A percentile compares a stretch with the other conserved stretches of the same genome.
Evolutionary conservation across 2,113 vertebrate genomes (phyloP).

Genomic region (Epinephelus lanceolatus): DNA sequence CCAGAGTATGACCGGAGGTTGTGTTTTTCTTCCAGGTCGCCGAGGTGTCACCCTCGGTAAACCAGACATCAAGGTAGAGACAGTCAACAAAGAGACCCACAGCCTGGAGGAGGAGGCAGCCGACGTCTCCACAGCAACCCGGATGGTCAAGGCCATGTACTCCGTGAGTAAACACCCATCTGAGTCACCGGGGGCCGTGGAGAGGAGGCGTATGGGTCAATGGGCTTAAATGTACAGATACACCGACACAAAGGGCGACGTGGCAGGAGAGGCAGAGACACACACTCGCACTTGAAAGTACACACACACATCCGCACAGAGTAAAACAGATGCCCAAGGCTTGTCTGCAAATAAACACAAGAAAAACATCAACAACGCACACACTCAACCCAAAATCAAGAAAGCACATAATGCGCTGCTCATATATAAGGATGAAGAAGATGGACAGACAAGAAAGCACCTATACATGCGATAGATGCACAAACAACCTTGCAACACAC

Average conservation of each 20-base stretch:
- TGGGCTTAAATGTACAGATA: slow-evolving; percentile 55
- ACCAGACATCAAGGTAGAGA: slow-evolving; percentile 97
- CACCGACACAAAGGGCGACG: slow-evolving; percentile 46
- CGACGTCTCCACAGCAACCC: slow-evolving; percentile 92
- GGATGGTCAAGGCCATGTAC: slow-evolving; percentile 97
- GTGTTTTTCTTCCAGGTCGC: slow-evolving; percentile 85
- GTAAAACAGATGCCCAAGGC: background rate
- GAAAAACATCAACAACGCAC: background rate
- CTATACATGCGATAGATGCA: background rate
- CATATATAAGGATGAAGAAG: background rate
- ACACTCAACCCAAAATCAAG: slow-evolving; percentile 9
- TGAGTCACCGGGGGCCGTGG: slow-evolving; percentile 77
- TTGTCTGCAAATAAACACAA: background rate
- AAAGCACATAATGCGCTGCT: background rate
- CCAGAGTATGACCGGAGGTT: slow-evolving; percentile 23
- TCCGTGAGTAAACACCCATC: slow-evolving; percentile 86
- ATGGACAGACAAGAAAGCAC: background rate
- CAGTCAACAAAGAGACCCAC: slow-evolving; percentile 94
- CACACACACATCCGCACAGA: background rate
- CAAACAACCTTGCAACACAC: rapidly evolving
- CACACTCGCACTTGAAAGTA: background rate
- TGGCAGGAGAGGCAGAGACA: slow-evolving; percentile 10
- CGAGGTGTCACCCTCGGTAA: slow-evolving; percentile 94
- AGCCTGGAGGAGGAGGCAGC: slow-evolving; percentile 92
- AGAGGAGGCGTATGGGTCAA: slow-evolving; percentile 66